Conservation (phyloP, 2,888 invertebrate genomes). For the Steromphala cineraria region DNA sequence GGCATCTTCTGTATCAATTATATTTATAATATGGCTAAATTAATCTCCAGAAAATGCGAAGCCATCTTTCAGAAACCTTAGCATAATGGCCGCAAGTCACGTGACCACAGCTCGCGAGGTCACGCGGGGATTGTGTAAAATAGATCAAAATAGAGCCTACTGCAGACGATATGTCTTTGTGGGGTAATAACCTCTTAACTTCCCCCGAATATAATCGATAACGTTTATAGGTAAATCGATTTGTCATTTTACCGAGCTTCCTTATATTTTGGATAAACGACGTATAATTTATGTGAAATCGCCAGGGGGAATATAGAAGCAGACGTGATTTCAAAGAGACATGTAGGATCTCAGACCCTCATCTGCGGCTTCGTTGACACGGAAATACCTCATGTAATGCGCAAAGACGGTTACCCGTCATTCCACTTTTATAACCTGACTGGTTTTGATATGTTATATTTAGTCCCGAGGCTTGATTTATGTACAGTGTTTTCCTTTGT, state of each 20-base stretch:
- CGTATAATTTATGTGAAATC: constrained; percentile 1
- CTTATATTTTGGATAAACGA: background rate
- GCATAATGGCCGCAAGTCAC: constrained; percentile 72
- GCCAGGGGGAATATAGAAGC: background rate
- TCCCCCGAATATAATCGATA: no score
- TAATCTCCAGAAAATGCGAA: constrained; percentile 34
- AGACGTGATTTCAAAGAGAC: no score
- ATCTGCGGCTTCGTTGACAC: no score
- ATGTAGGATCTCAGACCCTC: no score
- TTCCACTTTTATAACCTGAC: no score
- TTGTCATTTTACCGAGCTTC: no score
- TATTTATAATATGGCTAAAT: constrained; percentile 27
- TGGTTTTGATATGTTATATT: no score
- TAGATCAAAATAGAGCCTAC: constrained; percentile 18
- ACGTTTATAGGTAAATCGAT: no score
- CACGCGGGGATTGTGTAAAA: constrained; percentile 28
- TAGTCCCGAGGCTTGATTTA: no score
- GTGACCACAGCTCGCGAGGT: constrained; percentile 53
- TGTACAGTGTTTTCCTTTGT: no score
- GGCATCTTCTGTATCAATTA: constrained; percentile 53
- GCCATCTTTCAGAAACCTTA: constrained; percentile 56
- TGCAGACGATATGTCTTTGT: constrained; percentile 6
- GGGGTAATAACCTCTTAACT: background rate
- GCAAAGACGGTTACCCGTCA: no score
- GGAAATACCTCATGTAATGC: no score